Conservation (phyloP, 1,140 invertebrate genomes). For the Sarcophaga bullata region DNA sequence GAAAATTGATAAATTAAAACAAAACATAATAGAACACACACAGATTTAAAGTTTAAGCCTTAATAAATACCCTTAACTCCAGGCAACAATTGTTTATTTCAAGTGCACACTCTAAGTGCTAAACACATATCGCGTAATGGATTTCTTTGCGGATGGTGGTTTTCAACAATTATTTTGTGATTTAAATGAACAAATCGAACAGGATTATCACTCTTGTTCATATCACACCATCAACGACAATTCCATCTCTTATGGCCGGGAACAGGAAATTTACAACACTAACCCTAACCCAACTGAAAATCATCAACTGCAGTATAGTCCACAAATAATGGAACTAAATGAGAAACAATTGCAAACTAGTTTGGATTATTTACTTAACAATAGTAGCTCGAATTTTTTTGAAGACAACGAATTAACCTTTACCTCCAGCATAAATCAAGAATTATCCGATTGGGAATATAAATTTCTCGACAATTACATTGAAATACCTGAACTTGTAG, state of each 20-base stretch:
- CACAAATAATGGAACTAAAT: background rate
- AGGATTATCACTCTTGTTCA: background rate
- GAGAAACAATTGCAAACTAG: slow-evolving; percentile 42
- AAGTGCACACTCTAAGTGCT: too few relatives aligned
- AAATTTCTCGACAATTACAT: slow-evolving; percentile 58
- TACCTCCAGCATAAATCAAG: slow-evolving; percentile 43
- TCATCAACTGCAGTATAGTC: too few relatives aligned
- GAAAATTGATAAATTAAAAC: background rate
- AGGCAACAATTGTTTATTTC: background rate
- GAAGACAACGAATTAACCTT: background rate
- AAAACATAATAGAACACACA: background rate
- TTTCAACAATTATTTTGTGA: slow-evolving; percentile 62
- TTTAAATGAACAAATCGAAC: slow-evolving; percentile 49
- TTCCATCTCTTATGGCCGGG: background rate
- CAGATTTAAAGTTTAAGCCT: background rate
- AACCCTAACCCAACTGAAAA: background rate
- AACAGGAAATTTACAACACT: background rate
- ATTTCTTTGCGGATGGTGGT: slow-evolving; percentile 62
- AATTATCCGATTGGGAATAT: slow-evolving; percentile 61
- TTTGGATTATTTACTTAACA: slow-evolving; percentile 50
- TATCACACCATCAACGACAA: background rate
- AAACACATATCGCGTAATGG: slow-evolving; percentile 47
- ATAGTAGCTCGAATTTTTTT: background rate
- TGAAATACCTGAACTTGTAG: slow-evolving; percentile 60
- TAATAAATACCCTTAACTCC: background rate